Percentiles rank a stretch among this genome's conserved stretches.
Evolutionary conservation across 2,113 vertebrate genomes (phyloP).

Genomic region (Onychostruthus taczanowskii): DNA sequence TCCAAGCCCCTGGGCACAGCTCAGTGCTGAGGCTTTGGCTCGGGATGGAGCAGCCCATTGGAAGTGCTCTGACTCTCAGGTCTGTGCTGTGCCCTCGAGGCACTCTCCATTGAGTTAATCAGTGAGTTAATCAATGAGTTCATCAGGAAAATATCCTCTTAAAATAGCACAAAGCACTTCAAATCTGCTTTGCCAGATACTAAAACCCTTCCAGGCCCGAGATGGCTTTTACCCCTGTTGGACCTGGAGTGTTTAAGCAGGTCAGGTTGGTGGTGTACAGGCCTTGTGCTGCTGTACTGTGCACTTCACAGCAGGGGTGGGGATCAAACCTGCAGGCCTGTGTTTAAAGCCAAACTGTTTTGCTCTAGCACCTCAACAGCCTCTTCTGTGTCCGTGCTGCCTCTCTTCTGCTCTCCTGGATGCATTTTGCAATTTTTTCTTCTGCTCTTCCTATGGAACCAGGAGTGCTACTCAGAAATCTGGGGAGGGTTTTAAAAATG

Average conservation of each 20-base stretch:
- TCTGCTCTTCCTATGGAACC: not conserved
- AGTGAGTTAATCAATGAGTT: not conserved
- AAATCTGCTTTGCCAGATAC: not conserved
- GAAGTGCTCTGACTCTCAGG: not conserved
- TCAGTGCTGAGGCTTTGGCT: not conserved
- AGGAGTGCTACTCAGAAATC: not conserved
- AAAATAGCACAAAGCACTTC: not conserved
- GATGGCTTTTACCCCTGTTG: rapidly evolving
- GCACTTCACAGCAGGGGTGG: too few species aligned
- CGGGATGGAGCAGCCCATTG: rapidly evolving
- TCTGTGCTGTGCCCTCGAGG: not conserved
- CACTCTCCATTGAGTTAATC: not conserved
- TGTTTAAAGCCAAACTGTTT: not conserved
- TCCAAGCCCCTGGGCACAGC: not conserved
- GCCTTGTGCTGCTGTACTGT: rapidly evolving
- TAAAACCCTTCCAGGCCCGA: not conserved
- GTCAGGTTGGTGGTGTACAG: not conserved
- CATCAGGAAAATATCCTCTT: not conserved
- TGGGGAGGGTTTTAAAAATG: not conserved
- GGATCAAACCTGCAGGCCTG: rapidly evolving
- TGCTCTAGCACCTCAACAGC: not conserved
- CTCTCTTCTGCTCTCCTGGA: not conserved
- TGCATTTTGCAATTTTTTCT: not conserved
- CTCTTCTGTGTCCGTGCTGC: not conserved
- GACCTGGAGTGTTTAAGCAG: not conserved